A percentile compares a stretch with the other conserved stretches of the same genome.
These are phyloP conservation scores for Aporrectodea caliginosa DNA, from an alignment of 1,140 invertebrate genomes.

Conservation along the genomic window DNA sequence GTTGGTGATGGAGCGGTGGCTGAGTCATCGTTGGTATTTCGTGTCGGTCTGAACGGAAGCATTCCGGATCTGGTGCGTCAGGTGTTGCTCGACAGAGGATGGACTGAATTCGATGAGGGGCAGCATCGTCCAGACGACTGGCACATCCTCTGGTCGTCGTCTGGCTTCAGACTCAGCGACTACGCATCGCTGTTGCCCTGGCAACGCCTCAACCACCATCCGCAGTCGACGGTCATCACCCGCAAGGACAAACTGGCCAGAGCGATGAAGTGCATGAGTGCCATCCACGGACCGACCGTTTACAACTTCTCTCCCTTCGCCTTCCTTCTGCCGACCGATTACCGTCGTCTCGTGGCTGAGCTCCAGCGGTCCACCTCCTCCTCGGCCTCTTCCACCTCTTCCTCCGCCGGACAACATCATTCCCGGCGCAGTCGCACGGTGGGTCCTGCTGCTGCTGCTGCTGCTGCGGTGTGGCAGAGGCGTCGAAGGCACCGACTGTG, in stretches of 20 bases:
- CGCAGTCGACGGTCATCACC: conserved; percentile 75
- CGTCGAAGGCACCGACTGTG: conserved; percentile 56
- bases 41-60: conserved; percentile 63
- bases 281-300: conserved; percentile 66
- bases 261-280: conserved; percentile 74
- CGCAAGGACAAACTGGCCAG: conserved; percentile 74
- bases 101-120: conserved; percentile 67
- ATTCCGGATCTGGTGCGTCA: conserved; percentile 71
- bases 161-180: conserved; percentile 66
- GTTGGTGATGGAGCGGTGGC: no score
- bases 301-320: conserved; percentile 79
- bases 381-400: neutral
- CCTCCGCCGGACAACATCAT: neutral
- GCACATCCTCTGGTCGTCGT: conserved; percentile 78
- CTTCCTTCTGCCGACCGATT: conserved; percentile 77
- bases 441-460: no score
- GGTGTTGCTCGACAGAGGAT: conserved; percentile 67
- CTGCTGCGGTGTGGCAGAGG: no score
- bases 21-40: conserved; percentile 43
- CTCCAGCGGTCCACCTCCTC: neutral
- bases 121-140: conserved; percentile 64
- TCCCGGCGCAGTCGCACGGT: no score
- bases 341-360: conserved; percentile 74
- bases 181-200: conserved; percentile 68
- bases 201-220: conserved; percentile 80